Base-by-base conservation (phyloP, 2,113 vertebrate species). In the Cariama cristata region DNA sequence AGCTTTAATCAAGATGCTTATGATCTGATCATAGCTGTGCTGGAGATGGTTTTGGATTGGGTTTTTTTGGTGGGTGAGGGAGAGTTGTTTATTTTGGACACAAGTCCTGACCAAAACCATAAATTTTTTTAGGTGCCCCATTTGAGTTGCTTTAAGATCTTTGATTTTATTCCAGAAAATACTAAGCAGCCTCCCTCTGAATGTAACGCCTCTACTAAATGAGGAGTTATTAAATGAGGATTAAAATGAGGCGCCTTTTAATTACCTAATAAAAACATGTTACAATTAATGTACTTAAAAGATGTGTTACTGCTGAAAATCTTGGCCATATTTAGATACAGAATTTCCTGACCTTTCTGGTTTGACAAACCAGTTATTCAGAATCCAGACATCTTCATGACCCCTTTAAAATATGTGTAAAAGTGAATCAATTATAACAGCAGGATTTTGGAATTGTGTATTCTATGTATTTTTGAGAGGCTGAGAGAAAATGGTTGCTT, bases 111-210 rank as follows among this genome's bases (percentile, higher is more conserved):
- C 32, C 60, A 23, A 86, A 88, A 79, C 0, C 45, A 52, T 32
- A 55, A 33, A 42, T 74, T 33, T 3, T 32, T 88, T 60, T 66
- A 85, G 44, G 24, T 81, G 60, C 9, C 64, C 60, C 33, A 38
- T 71, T 69, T 68, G 60, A 86, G 35, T 84, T 91, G 47, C 27
- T 74, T 76, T 74, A 74, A 77, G 44, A 73, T 32, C 64, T 84
- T 91, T 91, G 40, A 49, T 71, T 93, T 85, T 93, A 63, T 60
- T 23, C 91, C 84, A 87, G 84, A 79, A 95, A 93, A 86, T 47
- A 80, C 68, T 75, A 40, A 87, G 35, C 44, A 84, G 22, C 35
- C 22, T 97, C 58, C 72, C 56, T 90, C 66, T 75, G 73, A 79
- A 87, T 72, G 21, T 60, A 63, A 33, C 20, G 1, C 82, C 66